These are phyloP conservation scores for Muscicapa adusta DNA, from an alignment of 2,113 vertebrate species.

Conservation along the genomic window DNA sequence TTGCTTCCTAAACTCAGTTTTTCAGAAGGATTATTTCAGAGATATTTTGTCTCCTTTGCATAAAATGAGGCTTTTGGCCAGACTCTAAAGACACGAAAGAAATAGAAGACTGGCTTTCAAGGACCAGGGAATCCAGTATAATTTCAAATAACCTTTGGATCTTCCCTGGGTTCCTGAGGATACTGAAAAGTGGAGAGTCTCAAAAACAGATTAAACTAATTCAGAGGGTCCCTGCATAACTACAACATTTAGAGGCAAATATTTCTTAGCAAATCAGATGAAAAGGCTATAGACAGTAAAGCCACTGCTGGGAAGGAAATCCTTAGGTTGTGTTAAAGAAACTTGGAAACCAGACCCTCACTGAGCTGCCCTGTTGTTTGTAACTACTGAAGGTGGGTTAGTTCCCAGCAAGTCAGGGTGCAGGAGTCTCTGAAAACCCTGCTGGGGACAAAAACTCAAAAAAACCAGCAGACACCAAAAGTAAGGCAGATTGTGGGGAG, in stretches of 20 bases:
- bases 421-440: neutral
- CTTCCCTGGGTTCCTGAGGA: neutral
- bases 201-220: neutral
- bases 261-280: neutral
- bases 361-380: neutral
- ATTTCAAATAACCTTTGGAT: neutral
- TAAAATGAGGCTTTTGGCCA: neutral
- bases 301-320: neutral
- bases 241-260: neutral
- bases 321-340: neutral
- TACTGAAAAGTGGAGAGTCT: neutral
- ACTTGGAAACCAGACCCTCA: fast-evolving
- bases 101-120: neutral
- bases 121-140: neutral
- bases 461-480: neutral
- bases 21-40: neutral
- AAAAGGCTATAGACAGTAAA: neutral
- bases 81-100: neutral
- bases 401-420: neutral
- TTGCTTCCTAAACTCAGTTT: neutral
- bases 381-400: fast-evolving
- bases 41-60: fast-evolving
- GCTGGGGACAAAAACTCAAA: neutral
- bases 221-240: neutral
- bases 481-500: neutral